A percentile compares a stretch with the other conserved stretches of the same genome.
phyloP scores from a whole-genome alignment of 1,140 invertebrate species.

The Chymomyza costata region DNA sequence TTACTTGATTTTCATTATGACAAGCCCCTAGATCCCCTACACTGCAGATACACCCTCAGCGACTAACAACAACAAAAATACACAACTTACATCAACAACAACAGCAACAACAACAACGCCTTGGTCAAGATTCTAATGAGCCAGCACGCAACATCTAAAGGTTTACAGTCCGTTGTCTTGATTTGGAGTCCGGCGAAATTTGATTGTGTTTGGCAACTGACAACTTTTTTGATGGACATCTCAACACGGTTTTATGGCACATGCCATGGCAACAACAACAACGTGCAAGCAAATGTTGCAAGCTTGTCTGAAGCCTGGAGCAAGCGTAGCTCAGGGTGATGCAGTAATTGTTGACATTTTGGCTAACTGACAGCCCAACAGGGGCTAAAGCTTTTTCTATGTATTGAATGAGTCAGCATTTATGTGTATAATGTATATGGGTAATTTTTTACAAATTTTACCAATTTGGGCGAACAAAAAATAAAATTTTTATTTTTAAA shows the following conservation, averaged over 20 bases:
- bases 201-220: conserved; percentile 31
- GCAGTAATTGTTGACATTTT: too few relatives aligned
- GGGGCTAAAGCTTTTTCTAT: too few relatives aligned
- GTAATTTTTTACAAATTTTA: too few relatives aligned
- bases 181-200: conserved; percentile 6
- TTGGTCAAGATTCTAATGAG: conserved; percentile 63
- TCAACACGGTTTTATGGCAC: conserved; percentile 46
- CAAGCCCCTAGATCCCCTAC: conserved; percentile 4
- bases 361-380: too few relatives aligned
- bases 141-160: conserved; percentile 48
- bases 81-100: conserved; percentile 24
- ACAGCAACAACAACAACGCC: conserved; percentile 3
- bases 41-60: background rate
- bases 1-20: conserved; percentile 55
- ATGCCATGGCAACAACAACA: conserved; percentile 20
- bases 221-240: conserved; percentile 51
- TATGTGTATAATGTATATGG: too few relatives aligned
- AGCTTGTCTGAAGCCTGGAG: too few relatives aligned
- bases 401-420: too few relatives aligned
- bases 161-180: conserved; percentile 9
- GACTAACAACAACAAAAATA: conserved; percentile 16
- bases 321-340: too few relatives aligned
- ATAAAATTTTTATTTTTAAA: too few relatives aligned
- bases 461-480: too few relatives aligned
- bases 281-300: conserved; percentile 43